phyloP scores from a whole-genome alignment of 2,888 invertebrate species.

The Panopea generosa region DNA sequence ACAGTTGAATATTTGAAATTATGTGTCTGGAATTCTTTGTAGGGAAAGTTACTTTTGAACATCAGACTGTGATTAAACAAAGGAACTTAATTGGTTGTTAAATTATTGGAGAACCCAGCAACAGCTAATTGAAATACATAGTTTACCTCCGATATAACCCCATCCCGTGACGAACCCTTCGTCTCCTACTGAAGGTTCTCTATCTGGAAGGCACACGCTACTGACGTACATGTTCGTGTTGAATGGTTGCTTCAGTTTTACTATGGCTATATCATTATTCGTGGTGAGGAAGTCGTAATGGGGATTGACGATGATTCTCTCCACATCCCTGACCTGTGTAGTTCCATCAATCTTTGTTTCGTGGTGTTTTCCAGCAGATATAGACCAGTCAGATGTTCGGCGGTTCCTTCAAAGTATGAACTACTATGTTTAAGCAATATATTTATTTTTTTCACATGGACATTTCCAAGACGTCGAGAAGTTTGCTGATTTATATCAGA shows the following conservation, averaged over 20 bases:
- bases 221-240: slow-evolving; percentile 63
- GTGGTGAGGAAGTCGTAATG: slow-evolving; percentile 66
- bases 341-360: slow-evolving; percentile 51
- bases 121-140: too few species aligned
- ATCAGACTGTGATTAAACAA: too few species aligned
- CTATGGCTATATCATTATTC: slow-evolving; percentile 75
- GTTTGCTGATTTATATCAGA: too few species aligned
- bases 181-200: slow-evolving; percentile 39
- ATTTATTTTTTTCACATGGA: too few species aligned
- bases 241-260: slow-evolving; percentile 69
- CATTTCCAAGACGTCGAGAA: too few species aligned
- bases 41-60: too few species aligned
- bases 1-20: too few species aligned
- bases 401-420: slow-evolving; percentile 61
- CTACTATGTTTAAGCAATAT: too few species aligned
- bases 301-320: slow-evolving; percentile 63
- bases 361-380: slow-evolving; percentile 64
- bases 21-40: too few species aligned
- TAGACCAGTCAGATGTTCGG: slow-evolving; percentile 62
- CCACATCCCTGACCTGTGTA: slow-evolving; percentile 50
- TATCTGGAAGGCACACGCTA: slow-evolving; percentile 67
- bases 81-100: too few species aligned
- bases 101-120: too few species aligned
- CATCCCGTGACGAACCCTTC: slow-evolving; percentile 73
- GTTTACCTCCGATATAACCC: too few species aligned